phyloP scores from a whole-genome alignment of 1,140 invertebrate genomes.

The Sminthurinus signatus region DNA sequence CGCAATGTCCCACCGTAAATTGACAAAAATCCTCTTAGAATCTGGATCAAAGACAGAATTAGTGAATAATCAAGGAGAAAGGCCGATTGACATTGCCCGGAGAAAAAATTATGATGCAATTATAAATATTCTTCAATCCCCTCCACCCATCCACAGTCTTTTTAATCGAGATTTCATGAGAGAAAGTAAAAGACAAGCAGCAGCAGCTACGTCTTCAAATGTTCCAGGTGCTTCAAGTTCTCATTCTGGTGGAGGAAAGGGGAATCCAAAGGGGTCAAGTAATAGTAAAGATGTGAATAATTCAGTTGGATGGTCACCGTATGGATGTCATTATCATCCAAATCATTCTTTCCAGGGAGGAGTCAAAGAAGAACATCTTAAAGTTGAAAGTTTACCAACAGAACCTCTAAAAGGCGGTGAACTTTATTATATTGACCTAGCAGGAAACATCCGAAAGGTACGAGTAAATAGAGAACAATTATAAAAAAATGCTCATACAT shows the following conservation, averaged over 20 bases:
- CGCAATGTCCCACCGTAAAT: slow-evolving; percentile 67
- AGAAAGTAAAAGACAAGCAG: background rate
- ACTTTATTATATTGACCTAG: slow-evolving; percentile 89
- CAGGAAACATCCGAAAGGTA: slow-evolving; percentile 89
- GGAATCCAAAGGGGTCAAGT: too few relatives aligned
- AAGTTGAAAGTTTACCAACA: slow-evolving; percentile 72
- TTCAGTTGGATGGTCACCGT: slow-evolving; percentile 68
- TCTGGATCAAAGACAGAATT: slow-evolving; percentile 12
- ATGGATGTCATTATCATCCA: slow-evolving; percentile 82
- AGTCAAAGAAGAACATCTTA: slow-evolving; percentile 4
- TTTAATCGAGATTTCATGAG: slow-evolving; percentile 27
- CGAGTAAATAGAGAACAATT: too few relatives aligned
- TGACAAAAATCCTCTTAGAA: slow-evolving; percentile 75
- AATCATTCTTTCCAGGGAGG: slow-evolving; percentile 54
- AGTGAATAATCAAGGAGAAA: slow-evolving; percentile 64
- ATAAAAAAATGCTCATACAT: too few relatives aligned
- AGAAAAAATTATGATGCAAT: slow-evolving; percentile 80
- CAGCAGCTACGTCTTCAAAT: too few relatives aligned
- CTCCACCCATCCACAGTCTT: slow-evolving; percentile 44
- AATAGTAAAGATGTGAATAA: slow-evolving; percentile 45
- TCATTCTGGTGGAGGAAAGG: slow-evolving; percentile 43
- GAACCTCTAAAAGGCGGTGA: slow-evolving; percentile 80
- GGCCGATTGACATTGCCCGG: slow-evolving; percentile 77
- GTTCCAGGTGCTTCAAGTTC: too few relatives aligned
- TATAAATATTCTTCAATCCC: slow-evolving; percentile 63